A percentile compares a stretch with the other conserved stretches of the same genome.
Conservation (phyloP, 2,113 vertebrate genomes). For the Pseudorectes ferrugineus region DNA sequence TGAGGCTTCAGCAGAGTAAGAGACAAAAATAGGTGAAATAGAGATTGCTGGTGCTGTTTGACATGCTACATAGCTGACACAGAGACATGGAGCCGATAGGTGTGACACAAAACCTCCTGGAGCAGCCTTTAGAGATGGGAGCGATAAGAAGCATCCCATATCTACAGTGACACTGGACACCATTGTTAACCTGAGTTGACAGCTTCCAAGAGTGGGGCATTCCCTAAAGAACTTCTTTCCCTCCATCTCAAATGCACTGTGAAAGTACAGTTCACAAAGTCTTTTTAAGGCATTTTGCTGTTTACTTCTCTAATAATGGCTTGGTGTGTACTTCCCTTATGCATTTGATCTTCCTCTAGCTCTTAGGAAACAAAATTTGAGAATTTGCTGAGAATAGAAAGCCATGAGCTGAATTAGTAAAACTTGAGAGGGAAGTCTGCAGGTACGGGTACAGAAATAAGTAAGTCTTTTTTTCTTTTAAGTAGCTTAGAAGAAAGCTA, state of each 20-base stretch:
- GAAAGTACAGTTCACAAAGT: background rate
- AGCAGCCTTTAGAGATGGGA: background rate
- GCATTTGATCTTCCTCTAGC: background rate
- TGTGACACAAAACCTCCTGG: background rate
- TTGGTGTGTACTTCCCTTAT: background rate
- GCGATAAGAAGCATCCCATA: background rate
- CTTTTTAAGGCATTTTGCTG: background rate
- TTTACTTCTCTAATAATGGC: background rate
- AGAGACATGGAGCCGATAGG: background rate
- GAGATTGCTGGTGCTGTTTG: background rate
- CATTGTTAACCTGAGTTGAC: background rate
- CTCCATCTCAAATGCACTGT: background rate
- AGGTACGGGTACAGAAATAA: background rate
- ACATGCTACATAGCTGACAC: background rate
- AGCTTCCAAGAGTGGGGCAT: background rate
- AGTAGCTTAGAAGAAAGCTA: background rate
- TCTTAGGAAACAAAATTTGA: background rate
- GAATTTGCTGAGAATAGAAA: background rate
- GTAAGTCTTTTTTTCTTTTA: background rate
- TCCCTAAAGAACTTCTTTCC: background rate
- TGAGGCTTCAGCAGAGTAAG: background rate
- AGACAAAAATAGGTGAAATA: background rate
- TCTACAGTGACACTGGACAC: background rate
- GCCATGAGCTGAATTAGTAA: background rate
- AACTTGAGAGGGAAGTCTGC: background rate